Base-by-base conservation (phyloP, 2,113 vertebrate species). In the human region DNA sequence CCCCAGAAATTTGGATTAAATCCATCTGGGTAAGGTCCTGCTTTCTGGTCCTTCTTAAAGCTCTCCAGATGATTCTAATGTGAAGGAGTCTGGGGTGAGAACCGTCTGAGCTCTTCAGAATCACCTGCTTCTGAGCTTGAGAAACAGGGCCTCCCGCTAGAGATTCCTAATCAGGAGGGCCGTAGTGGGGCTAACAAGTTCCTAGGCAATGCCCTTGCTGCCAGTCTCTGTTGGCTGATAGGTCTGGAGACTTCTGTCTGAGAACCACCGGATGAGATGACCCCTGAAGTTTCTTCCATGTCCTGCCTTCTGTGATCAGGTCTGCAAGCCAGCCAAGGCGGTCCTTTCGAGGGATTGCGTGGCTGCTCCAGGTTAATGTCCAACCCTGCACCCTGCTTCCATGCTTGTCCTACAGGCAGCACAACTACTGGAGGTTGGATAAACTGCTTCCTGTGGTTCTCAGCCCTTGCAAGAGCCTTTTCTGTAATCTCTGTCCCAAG, bases 41-140 rank as follows among this genome's bases (percentile, higher is more conserved):
- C 30, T 78, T 78, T 30, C 32, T 76, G 40, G 23, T 55, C 40
- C 52, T 76, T 76, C 43, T 75, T n/a, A 94, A 96, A 92, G 48
- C 5, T 80, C 50, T 10, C 20, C 10, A 16, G 50, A 38, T 75
- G 50, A 70, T 86, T 76, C 78, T 73, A 27, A 38, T 1, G 2
- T n/a, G 66, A 76, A 73, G 38, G 30, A 16, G 25, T 78, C 59
- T 61, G 38, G 35, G 45, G 8, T 27, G 23, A 66, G 38, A 50
- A 61, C 45, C 27, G 9, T 59, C 30, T n/a, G 61, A 92, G 48
- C 18, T 22, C 23, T 43, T 88, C 32, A 2, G 27, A 10, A 6
- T 93, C 38, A 75, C 75, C 23, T 3, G 18, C 12, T 64, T 64
- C 61, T 52, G 52, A 22, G 32, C 32, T 68, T 43, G 32, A 64